These are phyloP conservation scores for Entomyzon cyanotis DNA, from an alignment of 2,113 vertebrate genomes.

Conservation along the genomic window DNA sequence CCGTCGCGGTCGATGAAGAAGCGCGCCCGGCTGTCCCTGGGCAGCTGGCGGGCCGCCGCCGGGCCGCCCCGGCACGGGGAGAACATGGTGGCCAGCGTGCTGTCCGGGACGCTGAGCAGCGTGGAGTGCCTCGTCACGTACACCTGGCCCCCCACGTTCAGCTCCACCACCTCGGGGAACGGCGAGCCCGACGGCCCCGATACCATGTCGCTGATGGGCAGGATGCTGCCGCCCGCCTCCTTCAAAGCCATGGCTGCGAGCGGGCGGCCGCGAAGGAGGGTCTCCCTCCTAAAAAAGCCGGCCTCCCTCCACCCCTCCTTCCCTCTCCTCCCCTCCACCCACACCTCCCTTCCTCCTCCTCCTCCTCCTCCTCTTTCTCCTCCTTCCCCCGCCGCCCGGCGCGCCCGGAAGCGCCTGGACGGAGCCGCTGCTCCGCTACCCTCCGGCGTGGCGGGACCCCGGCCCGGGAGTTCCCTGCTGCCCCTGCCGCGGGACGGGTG, in stretches of 20 bases:
- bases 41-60: constrained; percentile 76
- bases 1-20: constrained; percentile 91
- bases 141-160: constrained; percentile 90
- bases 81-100: constrained; percentile 84
- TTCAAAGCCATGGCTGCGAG: constrained; percentile 83
- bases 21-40: constrained; percentile 86
- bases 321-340: not conserved
- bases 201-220: constrained; percentile 88
- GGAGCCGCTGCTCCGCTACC: no score
- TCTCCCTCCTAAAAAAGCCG: constrained; percentile 62
- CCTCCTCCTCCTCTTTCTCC: not conserved
- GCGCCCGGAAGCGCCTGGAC: no score
- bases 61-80: constrained; percentile 71
- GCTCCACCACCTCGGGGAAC: constrained; percentile 88
- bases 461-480: no score
- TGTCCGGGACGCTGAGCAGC: constrained; percentile 86
- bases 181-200: constrained; percentile 74
- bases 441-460: no score
- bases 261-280: constrained; percentile 35
- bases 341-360: not conserved
- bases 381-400: no score
- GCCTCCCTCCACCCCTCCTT: constrained; percentile 4
- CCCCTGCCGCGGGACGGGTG: no score
- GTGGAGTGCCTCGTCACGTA: constrained; percentile 89
- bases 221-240: constrained; percentile 79